phyloP scores from a whole-genome alignment of 2,113 vertebrate genomes.

The Equus quagga region DNA sequence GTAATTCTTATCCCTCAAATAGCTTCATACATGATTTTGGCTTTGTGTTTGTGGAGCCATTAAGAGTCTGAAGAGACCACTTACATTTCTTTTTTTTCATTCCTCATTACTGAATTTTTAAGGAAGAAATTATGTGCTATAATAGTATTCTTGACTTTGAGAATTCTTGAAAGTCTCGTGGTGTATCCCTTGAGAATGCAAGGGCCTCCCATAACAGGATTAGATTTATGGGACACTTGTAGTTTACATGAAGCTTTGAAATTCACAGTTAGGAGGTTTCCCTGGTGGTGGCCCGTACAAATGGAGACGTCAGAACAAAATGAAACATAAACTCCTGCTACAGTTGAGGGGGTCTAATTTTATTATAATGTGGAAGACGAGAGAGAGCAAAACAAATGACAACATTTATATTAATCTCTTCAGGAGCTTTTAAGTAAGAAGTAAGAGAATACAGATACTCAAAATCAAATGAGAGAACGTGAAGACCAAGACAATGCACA shows the following conservation, averaged over 20 bases:
- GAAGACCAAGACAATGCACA: background rate
- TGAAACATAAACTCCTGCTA: constrained; percentile 1
- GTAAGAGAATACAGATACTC: background rate
- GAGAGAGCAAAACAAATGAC: background rate
- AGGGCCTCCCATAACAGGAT: constrained; percentile 8
- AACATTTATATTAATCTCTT: constrained; percentile 15
- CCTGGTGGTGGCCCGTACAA: constrained; percentile 43
- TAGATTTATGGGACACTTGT: constrained; percentile 43
- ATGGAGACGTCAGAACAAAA: constrained; percentile 47
- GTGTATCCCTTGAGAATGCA: background rate
- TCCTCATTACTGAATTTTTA: constrained; percentile 49
- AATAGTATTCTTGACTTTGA: constrained; percentile 61
- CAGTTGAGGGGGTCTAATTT: background rate
- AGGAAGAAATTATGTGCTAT: constrained; percentile 33
- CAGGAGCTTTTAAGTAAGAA: constrained; percentile 2
- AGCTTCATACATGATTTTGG: constrained; percentile 32
- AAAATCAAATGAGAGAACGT: background rate
- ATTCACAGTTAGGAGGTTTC: constrained; percentile 45
- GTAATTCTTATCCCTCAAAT: background rate
- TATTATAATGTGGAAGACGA: background rate
- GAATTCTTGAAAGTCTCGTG: constrained; percentile 45
- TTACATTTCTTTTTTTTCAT: background rate
- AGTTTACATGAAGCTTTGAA: constrained; percentile 54
- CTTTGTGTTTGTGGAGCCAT: constrained; percentile 1
- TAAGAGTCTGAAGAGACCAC: constrained; percentile 9